Conservation (phyloP, 2,113 vertebrate genomes). For the Desmodus rotundus region DNA sequence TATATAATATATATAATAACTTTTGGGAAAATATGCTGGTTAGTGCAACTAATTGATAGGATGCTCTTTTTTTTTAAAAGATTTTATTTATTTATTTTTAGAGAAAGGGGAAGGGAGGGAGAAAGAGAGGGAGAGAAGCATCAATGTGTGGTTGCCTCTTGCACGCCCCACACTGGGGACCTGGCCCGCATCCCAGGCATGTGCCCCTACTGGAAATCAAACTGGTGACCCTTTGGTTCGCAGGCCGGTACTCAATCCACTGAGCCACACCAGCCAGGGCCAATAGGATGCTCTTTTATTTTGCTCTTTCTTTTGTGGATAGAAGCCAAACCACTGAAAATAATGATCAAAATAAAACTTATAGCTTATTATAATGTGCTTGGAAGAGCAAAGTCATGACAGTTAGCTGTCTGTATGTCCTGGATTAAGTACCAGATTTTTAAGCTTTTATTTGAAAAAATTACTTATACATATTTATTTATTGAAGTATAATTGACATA, state of each 20-base stretch:
- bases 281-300: conserved; percentile 50
- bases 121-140: no score
- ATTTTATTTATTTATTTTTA: no score
- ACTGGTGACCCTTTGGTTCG: no score
- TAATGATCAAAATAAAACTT: conserved; percentile 65
- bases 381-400: conserved; percentile 36
- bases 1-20: background rate
- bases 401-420: conserved; percentile 63
- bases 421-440: conserved; percentile 31
- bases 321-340: conserved; percentile 64
- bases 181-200: no score
- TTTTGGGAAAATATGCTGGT: background rate
- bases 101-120: no score
- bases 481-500: background rate
- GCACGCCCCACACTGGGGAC: no score
- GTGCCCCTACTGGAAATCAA: no score
- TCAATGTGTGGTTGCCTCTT: no score
- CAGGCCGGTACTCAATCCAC: no score
- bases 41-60: conserved; percentile 47
- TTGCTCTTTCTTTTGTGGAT: conserved; percentile 44
- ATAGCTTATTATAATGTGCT: conserved; percentile 13
- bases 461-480: background rate
- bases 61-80: conserved; percentile 52
- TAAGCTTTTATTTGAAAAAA: conserved; percentile 47
- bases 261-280: no score